Base-by-base conservation (phyloP, 2,113 vertebrate genomes). In the Pardalotus punctatus region DNA sequence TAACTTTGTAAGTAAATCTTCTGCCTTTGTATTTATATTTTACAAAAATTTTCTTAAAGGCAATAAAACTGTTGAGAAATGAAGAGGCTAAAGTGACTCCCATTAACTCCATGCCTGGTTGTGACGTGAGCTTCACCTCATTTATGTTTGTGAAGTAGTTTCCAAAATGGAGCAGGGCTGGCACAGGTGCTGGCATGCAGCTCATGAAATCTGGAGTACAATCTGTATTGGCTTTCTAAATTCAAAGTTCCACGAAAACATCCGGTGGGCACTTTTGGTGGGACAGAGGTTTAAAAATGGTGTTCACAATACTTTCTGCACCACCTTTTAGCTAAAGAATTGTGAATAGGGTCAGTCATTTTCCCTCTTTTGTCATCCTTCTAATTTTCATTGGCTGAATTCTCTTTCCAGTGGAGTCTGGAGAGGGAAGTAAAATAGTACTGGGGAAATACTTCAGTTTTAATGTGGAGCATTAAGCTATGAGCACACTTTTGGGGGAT, bases 21-120 rank as follows among this genome's bases (percentile, higher is more conserved):
- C 99, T 99, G 99, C 99, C 99, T 99, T 99, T 99, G 99, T 99
- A 99, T 99, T 99, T 99, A 99, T 99, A 99, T 99, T 99, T 99
- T 99, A 99, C 99, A 99, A 99, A 99, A 98, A 98, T 98, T 98
- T 99, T 98, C 98, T 99, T 99, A 98, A 99, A 99, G 99, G 98
- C 99, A 99, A 99, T 99, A 99, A 98, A 98, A 98, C 98, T 97
- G 97, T 98, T 98, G 97, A 98, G 97, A 94, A 97, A 98, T 96
- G 97, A 98, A 96, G 96, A 94, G 48, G 81, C 62, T 88, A 76
- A 96, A 96, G 86, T 62, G 86, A 62, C 54, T 97, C 43, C 93
- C 76, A 14, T 78, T 81, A 47, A 29, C 93, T 94, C 61, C 5
- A 0, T 70, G 57, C 64, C 45, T 76, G 79, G 56, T 25, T 82